Evolutionary conservation across 2,888 invertebrate genomes (phyloP).

Genomic region (Marronus borbonicus): DNA sequence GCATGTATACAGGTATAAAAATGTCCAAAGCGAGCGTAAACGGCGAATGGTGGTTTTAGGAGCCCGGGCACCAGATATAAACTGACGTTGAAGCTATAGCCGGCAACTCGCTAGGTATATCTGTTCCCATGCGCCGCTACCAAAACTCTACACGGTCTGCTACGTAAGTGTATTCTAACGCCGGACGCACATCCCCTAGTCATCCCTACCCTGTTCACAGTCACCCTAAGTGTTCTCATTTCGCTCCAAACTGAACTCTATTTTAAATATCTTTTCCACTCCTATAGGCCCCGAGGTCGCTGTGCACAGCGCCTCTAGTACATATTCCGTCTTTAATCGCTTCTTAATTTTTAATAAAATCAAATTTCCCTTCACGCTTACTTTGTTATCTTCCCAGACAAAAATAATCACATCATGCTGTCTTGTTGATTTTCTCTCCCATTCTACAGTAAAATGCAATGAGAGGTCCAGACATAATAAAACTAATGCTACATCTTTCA

Average conservation of each 20-base stretch:
- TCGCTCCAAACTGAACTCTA: slow-evolving; percentile 62
- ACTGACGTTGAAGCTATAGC: slow-evolving; percentile 48
- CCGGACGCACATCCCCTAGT: slow-evolving; percentile 53
- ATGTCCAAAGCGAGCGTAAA: slow-evolving; percentile 58
- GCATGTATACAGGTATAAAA: slow-evolving; percentile 53
- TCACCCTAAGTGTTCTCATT: slow-evolving; percentile 64
- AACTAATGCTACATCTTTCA: too few relatives aligned
- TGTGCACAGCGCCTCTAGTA: slow-evolving; percentile 34
- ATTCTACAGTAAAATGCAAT: too few relatives aligned
- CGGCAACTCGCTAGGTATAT: slow-evolving; percentile 45
- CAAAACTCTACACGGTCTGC: slow-evolving; percentile 51
- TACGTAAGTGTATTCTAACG: slow-evolving; percentile 60
- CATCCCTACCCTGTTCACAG: slow-evolving; percentile 66
- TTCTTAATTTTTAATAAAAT: slow-evolving; percentile 11
- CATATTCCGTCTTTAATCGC: slow-evolving; percentile 21
- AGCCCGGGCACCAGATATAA: slow-evolving; percentile 53
- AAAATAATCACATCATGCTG: too few relatives aligned
- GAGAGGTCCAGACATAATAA: too few relatives aligned
- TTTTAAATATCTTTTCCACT: slow-evolving; percentile 62
- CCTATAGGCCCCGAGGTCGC: slow-evolving; percentile 57
- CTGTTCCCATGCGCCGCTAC: slow-evolving; percentile 41
- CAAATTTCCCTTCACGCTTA: neutral
- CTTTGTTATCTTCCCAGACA: neutral
- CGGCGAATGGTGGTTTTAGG: slow-evolving; percentile 58
- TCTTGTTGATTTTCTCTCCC: too few relatives aligned